phyloP scores from a whole-genome alignment of 2,888 invertebrate species.

The Halictus quadricinctus region DNA sequence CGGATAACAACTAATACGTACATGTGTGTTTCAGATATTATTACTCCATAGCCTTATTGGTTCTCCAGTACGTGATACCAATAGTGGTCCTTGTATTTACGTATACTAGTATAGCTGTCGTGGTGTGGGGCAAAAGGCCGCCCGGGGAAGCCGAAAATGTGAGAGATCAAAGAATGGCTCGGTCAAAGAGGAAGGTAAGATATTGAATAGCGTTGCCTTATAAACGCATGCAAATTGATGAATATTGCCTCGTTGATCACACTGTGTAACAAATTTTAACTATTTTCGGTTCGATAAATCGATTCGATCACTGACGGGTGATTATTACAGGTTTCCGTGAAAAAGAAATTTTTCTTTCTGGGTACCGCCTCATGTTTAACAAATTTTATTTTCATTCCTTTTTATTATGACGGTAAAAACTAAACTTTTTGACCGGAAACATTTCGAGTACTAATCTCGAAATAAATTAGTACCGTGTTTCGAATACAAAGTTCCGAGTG shows the following conservation, averaged over 20 bases:
- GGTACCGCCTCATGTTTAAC: too few species aligned
- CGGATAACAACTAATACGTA: neutral
- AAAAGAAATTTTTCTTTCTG: too few species aligned
- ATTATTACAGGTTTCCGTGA: neutral
- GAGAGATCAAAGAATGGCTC: constrained; percentile 91
- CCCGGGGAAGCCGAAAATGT: constrained; percentile 94
- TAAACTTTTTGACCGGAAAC: too few species aligned
- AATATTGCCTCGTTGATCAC: neutral
- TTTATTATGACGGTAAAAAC: too few species aligned
- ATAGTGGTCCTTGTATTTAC: constrained; percentile 91
- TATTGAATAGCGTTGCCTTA: neutral
- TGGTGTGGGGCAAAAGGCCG: constrained; percentile 93
- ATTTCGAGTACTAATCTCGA: too few species aligned
- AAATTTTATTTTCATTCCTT: too few species aligned
- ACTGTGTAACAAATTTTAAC: neutral
- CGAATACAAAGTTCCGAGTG: too few species aligned
- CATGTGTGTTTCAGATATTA: constrained; percentile 82
- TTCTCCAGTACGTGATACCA: constrained; percentile 93
- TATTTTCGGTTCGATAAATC: too few species aligned
- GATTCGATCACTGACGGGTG: neutral
- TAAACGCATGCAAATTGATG: neutral
- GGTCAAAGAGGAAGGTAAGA: constrained; percentile 93
- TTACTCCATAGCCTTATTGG: constrained; percentile 90
- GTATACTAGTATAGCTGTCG: constrained; percentile 92
- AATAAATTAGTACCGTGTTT: too few species aligned